Conservation (phyloP, 2,888 invertebrate species). For the Xanthorhoe designata region DNA sequence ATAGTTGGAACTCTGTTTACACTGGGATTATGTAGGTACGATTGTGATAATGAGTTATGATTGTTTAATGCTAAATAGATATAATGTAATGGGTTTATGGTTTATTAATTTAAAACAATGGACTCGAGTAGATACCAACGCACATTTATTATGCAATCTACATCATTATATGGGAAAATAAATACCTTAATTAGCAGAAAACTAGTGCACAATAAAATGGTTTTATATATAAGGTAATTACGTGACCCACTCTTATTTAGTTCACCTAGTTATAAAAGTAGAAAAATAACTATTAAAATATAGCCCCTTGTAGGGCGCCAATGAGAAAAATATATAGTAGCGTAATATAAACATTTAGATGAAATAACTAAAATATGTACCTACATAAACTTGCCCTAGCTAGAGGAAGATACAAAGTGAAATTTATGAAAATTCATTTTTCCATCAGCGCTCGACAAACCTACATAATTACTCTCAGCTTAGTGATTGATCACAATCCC, state of each 20-base stretch:
- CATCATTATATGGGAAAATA: too few species aligned
- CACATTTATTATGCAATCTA: too few species aligned
- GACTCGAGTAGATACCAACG: too few species aligned
- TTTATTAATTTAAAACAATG: too few species aligned
- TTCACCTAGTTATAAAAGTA: not conserved
- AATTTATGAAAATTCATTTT: slow-evolving; percentile 17
- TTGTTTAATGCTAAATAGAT: not conserved
- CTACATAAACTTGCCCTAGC: not conserved
- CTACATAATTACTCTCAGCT: slow-evolving; percentile 30
- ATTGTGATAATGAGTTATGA: not conserved
- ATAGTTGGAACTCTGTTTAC: not conserved
- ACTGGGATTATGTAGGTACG: not conserved
- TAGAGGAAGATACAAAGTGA: not conserved
- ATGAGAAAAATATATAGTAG: not conserved
- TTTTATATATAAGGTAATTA: not conserved
- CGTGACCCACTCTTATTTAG: too few species aligned
- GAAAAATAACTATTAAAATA: not conserved
- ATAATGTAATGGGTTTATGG: not conserved
- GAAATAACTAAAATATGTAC: not conserved
- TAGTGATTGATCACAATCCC: slow-evolving; percentile 38
- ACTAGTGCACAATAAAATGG: not conserved
- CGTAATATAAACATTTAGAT: not conserved
- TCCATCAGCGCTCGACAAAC: slow-evolving; percentile 19
- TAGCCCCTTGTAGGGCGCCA: slow-evolving; percentile 11
- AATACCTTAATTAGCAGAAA: too few species aligned